Base-by-base conservation (phyloP, 23 tunicate species). In the Trididemnum nubilum region DNA sequence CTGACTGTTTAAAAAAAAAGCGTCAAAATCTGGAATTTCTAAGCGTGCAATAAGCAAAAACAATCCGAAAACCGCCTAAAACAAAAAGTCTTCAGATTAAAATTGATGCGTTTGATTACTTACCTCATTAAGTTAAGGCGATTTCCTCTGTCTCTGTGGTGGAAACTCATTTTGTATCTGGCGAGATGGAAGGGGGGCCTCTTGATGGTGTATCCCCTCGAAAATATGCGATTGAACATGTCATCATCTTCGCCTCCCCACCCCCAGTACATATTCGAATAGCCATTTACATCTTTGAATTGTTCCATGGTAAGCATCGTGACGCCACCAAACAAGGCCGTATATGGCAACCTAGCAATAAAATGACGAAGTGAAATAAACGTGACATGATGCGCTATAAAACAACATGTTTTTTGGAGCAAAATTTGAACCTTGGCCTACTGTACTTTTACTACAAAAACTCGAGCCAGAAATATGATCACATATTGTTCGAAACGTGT, bases 171-270 rank as follows among this genome's bases (percentile, higher is more conserved):
- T 61, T 83, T 83, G 67, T 89, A 89, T 23, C 87, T 60, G 76
- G 88, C 95, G 7, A 83, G 67, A n/a, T 84, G 81, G 31, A 54
- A 49, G 2, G 95, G 95, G 54, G 95, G 95, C 24, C 95, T 64
- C 12, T 70, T 78, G 50, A 89, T 83, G 1, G 88, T 54, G 81
- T 80, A 90, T 15, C 94, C 95, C 59, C 87, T 57, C 32, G 86
- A 27, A 51, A 77, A 81, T 0, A 90, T 79, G 19, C 96, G 86
- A 40, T 72, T 71, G 66, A 79, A 90, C 96, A 90, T 90, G 37
- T 90, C 96, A 72, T 90, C 96, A 36, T 90, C 96, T 39, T 90
- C 96, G 7, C 96, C 96, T 33, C 96, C 96, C 96, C 96, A 90
- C 19, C 96, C 96, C 96, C 96, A 90, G 79, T 84, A 90, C 89